A percentile compares a stretch with the other conserved stretches of the same genome.
phyloP scores from a whole-genome alignment of 2,797 vertebrate genomes.

The Liasis olivaceus region DNA sequence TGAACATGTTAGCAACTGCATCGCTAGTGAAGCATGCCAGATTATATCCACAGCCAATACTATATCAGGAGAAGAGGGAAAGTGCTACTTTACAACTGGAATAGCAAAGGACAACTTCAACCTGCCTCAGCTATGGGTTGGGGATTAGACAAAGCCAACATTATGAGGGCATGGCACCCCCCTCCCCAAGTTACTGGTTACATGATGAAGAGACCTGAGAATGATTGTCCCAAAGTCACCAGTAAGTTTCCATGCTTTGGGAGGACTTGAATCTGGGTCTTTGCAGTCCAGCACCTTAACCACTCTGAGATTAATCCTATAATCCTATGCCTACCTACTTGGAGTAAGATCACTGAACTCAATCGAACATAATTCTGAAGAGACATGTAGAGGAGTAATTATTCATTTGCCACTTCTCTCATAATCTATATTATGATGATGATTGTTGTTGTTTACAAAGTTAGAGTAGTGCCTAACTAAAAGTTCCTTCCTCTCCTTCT shows the following conservation, averaged over 20 bases:
- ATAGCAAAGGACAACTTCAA: no score
- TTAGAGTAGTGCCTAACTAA: not conserved
- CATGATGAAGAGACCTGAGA: no score
- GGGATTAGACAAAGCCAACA: no score
- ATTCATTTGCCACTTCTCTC: not conserved
- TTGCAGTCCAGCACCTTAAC: not conserved
- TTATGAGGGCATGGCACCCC: no score
- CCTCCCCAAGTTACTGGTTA: no score
- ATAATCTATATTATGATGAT: not conserved
- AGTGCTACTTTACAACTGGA: no score
- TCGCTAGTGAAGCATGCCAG: no score
- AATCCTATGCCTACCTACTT: not conserved
- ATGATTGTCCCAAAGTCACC: not conserved
- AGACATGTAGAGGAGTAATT: not conserved
- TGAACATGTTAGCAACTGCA: not conserved
- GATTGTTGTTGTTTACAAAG: not conserved
- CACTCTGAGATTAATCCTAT: not conserved
- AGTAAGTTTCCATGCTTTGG: not conserved
- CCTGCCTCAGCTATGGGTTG: no score
- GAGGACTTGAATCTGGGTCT: not conserved
- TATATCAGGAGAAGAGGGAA: no score
- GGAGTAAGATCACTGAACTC: not conserved
- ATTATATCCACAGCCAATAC: no score
- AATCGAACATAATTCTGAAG: not conserved
- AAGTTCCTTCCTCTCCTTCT: not conserved